phyloP scores from a whole-genome alignment of 2,888 invertebrate species.

The Globia sparganii region DNA sequence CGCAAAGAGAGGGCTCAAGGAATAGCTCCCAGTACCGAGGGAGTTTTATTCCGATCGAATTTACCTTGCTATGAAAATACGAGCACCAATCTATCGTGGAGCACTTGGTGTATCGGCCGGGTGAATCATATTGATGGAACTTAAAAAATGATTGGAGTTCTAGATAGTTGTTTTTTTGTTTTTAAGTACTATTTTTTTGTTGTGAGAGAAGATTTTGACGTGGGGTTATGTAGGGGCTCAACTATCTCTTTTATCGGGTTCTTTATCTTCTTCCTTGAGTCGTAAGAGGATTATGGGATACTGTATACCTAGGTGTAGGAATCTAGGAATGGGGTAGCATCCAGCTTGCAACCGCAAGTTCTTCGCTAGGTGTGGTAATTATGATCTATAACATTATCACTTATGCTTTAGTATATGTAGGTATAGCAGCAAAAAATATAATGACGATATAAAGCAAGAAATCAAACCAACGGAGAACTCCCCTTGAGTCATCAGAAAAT shows the following conservation, averaged over 20 bases:
- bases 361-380: neutral
- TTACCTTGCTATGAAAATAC: constrained; percentile 82
- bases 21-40: constrained; percentile 75
- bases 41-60: constrained; percentile 88
- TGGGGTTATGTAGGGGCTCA: neutral
- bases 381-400: neutral
- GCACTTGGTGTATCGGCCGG: constrained; percentile 65
- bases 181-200: constrained; percentile 11
- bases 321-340: neutral
- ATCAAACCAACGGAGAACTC: constrained; percentile 19
- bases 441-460: constrained; percentile 10
- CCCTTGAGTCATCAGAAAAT: constrained; percentile 34
- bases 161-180: constrained; percentile 26
- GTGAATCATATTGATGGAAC: constrained; percentile 63
- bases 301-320: neutral
- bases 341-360: neutral
- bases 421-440: neutral
- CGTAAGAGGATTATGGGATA: constrained; percentile 32
- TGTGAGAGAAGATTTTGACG: neutral
- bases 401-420: neutral
- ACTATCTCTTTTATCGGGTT: neutral
- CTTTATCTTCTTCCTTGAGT: constrained; percentile 7
- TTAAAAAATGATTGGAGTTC: constrained; percentile 61
- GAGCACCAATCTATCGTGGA: constrained; percentile 68
- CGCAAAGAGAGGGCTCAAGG: constrained; percentile 88